Evolutionary conservation across 53 echinoderm and acorn worm genomes (phyloP).

Genomic region (Echinometra lucunter): DNA sequence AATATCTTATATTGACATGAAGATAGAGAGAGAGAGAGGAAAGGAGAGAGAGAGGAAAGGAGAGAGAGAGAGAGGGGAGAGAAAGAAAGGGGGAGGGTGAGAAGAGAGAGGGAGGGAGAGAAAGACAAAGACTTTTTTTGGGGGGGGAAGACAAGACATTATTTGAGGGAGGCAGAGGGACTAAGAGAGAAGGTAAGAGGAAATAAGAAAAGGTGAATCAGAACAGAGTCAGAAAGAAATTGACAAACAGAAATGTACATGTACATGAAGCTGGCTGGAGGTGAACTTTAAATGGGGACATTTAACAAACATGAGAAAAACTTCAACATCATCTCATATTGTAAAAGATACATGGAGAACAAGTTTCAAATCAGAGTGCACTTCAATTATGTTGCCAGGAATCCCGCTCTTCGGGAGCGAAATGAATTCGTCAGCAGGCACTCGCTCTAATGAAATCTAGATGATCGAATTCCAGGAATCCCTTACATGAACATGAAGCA

Average conservation of each 20-base stretch:
- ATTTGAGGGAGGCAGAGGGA: neutral
- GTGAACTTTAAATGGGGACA: neutral
- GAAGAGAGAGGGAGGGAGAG: neutral
- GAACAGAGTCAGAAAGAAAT: neutral
- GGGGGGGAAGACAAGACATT: too few species aligned
- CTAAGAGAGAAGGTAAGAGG: neutral
- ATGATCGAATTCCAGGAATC: constrained; percentile 4
- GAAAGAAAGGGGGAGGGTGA: neutral
- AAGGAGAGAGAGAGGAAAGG: too few species aligned
- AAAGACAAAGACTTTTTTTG: too few species aligned
- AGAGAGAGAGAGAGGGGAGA: neutral
- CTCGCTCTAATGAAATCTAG: constrained; percentile 31
- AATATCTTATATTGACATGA: too few species aligned
- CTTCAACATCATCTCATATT: neutral
- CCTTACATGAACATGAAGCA: neutral
- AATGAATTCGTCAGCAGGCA: neutral
- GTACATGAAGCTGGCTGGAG: too few species aligned
- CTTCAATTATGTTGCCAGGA: neutral
- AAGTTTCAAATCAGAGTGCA: neutral
- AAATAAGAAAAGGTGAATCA: neutral
- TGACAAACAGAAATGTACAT: neutral
- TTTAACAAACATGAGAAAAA: neutral
- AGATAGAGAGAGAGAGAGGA: too few species aligned
- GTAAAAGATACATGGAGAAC: neutral
- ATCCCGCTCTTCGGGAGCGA: neutral